These are phyloP conservation scores for Platanista minor DNA, from an alignment of 2,113 vertebrate genomes.

Conservation along the genomic window DNA sequence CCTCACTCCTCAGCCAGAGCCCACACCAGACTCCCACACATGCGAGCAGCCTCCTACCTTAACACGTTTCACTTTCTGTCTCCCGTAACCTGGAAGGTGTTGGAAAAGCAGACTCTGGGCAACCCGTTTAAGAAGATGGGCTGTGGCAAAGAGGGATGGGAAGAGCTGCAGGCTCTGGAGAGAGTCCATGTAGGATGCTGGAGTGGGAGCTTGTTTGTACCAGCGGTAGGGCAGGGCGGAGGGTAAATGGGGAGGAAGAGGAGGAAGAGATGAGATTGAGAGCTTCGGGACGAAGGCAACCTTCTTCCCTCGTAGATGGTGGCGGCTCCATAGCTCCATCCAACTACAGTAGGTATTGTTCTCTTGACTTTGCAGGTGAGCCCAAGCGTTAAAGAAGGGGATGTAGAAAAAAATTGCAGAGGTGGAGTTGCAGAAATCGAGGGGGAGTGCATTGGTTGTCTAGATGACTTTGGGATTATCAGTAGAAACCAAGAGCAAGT, in stretches of 20 bases:
- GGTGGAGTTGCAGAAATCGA: neutral
- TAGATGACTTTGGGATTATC: neutral
- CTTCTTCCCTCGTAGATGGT: neutral
- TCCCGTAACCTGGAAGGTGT: neutral
- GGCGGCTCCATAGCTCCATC: neutral
- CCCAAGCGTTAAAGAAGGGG: neutral
- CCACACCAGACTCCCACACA: neutral
- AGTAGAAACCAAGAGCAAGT: neutral
- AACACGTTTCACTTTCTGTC: neutral
- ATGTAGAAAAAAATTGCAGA: neutral
- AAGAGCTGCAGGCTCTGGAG: neutral
- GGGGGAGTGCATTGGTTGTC: neutral
- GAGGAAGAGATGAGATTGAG: neutral
- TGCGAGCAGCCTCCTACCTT: neutral
- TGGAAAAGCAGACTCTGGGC: neutral
- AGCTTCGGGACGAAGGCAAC: neutral
- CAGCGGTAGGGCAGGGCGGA: neutral
- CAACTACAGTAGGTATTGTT: accelerated
- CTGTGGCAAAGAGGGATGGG: neutral
- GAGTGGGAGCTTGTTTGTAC: neutral
- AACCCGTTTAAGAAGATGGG: neutral
- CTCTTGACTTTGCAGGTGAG: neutral
- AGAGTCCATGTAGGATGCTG: neutral
- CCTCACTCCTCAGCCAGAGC: neutral
- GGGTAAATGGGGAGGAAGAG: neutral